Evolutionary conservation across 2,113 vertebrate genomes (phyloP).

Genomic region (Amphiprion ocellaris): DNA sequence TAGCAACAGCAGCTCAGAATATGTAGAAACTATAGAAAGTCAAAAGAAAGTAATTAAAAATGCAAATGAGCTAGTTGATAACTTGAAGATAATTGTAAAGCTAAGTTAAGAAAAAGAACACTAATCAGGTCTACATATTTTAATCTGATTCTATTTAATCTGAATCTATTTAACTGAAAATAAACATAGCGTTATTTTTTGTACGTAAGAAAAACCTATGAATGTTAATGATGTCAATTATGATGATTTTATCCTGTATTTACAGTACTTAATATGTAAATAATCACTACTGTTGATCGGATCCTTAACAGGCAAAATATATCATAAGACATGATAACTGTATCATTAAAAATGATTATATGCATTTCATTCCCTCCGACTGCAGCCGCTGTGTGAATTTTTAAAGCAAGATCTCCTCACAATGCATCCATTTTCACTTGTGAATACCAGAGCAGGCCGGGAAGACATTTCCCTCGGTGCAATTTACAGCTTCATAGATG

Average conservation of each 20-base stretch:
- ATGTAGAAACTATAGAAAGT: too few species aligned
- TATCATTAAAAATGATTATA: neutral
- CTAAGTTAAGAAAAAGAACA: too few species aligned
- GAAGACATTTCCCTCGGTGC: slow-evolving; percentile 5
- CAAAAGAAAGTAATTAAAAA: too few species aligned
- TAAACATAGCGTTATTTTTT: neutral
- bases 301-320: too few species aligned
- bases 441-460: slow-evolving; percentile 21
- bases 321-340: too few species aligned
- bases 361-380: neutral
- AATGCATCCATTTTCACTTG: slow-evolving; percentile 13
- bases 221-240: neutral
- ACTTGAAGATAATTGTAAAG: too few species aligned
- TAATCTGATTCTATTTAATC: too few species aligned
- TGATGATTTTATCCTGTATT: neutral
- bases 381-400: neutral
- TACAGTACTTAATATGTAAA: neutral
- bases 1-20: too few species aligned
- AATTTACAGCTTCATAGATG: slow-evolving; percentile 61
- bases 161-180: too few species aligned
- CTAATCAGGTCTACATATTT: too few species aligned
- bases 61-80: too few species aligned
- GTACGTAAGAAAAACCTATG: neutral
- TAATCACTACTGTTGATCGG: neutral
- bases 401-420: neutral